Evolutionary conservation across 2,113 vertebrate genomes (phyloP).

Genomic region (Ondatra zibethicus): DNA sequence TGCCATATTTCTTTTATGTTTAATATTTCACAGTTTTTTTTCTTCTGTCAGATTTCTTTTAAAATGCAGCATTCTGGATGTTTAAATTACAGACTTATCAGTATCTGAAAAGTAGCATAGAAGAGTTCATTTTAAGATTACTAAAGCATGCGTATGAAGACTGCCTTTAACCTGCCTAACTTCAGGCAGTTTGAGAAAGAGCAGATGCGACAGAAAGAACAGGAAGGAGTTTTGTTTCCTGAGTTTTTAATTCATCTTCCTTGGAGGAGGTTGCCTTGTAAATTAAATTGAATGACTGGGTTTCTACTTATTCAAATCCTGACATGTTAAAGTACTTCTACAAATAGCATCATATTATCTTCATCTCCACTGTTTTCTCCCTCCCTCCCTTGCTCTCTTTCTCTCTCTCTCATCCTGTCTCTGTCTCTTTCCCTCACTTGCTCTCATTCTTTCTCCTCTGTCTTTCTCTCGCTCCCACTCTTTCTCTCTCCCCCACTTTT

Average conservation of each 20-base stretch:
- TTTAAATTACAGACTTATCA: conserved; percentile 1
- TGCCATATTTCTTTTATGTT: not conserved
- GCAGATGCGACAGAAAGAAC: not conserved
- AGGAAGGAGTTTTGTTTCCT: not conserved
- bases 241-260: not conserved
- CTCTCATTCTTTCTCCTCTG: not conserved
- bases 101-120: conserved; percentile 12
- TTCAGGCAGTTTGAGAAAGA: not conserved
- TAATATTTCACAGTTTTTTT: not conserved
- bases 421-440: not conserved
- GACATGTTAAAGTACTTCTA: not conserved
- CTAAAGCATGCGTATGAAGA: conserved; percentile 32
- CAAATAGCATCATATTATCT: not conserved
- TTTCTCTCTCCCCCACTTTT: not conserved
- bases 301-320: conserved; percentile 24
- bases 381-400: not conserved
- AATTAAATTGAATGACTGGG: not conserved
- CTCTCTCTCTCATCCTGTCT: no score
- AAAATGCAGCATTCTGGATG: not conserved
- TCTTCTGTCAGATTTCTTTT: not conserved
- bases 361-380: not conserved
- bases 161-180: not conserved
- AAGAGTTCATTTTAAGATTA: conserved; percentile 57
- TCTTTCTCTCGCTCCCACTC: not conserved
- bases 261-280: not conserved